phyloP scores from a whole-genome alignment of 2,113 vertebrate genomes.

The Picathartes gymnocephalus region DNA sequence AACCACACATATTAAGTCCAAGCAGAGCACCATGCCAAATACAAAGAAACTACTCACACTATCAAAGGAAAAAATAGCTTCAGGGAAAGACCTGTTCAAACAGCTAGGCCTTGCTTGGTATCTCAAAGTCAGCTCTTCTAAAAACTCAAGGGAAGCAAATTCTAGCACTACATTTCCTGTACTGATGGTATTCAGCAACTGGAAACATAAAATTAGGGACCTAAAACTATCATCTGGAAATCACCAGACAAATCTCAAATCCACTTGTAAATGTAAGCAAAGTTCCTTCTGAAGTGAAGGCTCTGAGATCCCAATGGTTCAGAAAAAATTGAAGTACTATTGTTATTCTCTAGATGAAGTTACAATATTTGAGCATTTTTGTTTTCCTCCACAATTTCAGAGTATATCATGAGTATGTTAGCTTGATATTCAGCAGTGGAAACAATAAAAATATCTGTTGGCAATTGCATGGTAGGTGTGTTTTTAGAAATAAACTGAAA shows the following conservation, averaged over 20 bases:
- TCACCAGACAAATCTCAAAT: neutral
- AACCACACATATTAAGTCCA: neutral
- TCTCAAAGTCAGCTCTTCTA: neutral
- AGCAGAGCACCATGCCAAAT: neutral
- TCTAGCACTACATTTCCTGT: neutral
- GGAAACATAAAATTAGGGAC: neutral
- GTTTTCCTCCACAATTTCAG: slow-evolving; percentile 1
- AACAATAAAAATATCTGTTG: slow-evolving; percentile 29
- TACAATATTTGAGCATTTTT: neutral
- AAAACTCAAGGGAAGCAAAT: slow-evolving; percentile 8
- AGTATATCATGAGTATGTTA: neutral
- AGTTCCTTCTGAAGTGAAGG: neutral
- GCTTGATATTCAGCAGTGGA: slow-evolving; percentile 27
- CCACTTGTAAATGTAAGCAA: neutral
- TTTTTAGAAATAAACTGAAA: neutral
- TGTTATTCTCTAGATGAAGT: neutral
- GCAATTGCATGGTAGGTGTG: neutral
- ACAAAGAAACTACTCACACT: neutral
- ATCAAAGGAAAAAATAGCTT: slow-evolving; percentile 8
- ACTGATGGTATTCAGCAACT: neutral
- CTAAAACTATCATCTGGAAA: neutral
- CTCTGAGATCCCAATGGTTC: neutral
- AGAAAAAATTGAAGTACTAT: neutral
- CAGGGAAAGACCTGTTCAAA: slow-evolving; percentile 27
- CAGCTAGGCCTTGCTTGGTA: neutral